Conservation (phyloP, 1,140 invertebrate species). For the Cecropterus lyciades region DNA sequence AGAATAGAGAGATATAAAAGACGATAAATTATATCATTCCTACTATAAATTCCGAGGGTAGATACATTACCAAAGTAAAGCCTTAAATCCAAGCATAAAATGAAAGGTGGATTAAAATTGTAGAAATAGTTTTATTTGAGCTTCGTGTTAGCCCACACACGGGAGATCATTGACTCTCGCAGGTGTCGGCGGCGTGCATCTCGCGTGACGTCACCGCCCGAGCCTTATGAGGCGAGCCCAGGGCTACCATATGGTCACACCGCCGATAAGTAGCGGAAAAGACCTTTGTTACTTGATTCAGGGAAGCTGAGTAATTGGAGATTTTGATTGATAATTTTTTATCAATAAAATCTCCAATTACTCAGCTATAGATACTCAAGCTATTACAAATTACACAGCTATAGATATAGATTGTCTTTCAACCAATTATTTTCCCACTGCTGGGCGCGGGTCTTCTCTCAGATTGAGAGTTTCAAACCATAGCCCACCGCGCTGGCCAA, state of each 20-base stretch:
- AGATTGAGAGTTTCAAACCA: no score
- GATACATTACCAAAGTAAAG: no score
- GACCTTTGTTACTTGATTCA: constrained; percentile 4
- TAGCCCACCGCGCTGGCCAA: no score
- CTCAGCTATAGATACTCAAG: no score
- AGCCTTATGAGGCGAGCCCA: constrained; percentile 28
- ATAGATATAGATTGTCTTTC: no score
- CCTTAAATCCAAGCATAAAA: neutral
- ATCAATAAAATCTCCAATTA: no score
- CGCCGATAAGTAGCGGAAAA: constrained; percentile 11
- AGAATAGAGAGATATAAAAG: no score
- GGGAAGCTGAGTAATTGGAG: neutral
- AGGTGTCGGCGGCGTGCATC: constrained; percentile 53
- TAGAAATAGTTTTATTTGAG: constrained; percentile 29
- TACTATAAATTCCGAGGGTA: no score
- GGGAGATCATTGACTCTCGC: constrained; percentile 57
- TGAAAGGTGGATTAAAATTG: constrained; percentile 28
- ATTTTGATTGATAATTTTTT: neutral
- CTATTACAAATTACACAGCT: no score
- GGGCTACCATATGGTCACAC: constrained; percentile 26
- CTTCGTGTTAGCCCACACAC: constrained; percentile 48
- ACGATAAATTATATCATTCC: neutral
- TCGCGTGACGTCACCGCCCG: constrained; percentile 51
- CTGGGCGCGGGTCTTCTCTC: no score
- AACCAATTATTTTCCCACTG: no score